Evolutionary conservation across 2,888 invertebrate genomes (phyloP).

Genomic region (Amiota mariae): DNA sequence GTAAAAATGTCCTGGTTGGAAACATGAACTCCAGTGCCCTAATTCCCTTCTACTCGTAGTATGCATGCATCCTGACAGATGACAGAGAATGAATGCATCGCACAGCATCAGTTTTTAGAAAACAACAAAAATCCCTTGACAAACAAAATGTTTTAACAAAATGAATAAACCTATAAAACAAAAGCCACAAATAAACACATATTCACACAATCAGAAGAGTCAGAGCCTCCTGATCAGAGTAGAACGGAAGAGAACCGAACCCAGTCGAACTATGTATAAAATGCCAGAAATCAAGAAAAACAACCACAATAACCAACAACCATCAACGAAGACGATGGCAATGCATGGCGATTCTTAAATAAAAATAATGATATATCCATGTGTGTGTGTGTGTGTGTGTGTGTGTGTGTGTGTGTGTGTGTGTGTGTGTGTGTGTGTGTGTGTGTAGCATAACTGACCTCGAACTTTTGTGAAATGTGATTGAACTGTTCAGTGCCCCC

Average conservation of each 20-base stretch:
- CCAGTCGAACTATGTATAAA: not conserved
- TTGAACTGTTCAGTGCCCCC: slow-evolving; percentile 59
- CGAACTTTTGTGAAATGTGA: slow-evolving; percentile 71
- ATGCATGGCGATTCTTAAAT: slow-evolving; percentile 9
- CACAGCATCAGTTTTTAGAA: no score
- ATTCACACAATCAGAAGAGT: no score
- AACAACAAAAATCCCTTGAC: not conserved
- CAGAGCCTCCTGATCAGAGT: not conserved
- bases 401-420: not conserved
- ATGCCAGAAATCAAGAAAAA: not conserved
- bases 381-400: not conserved
- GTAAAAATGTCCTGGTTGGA: not conserved
- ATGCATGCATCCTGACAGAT: slow-evolving; percentile 4
- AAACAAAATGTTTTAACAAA: no score
- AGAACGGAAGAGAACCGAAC: not conserved
- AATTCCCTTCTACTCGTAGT: not conserved
- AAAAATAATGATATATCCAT: not conserved
- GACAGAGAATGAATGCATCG: not conserved
- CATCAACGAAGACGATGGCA: not conserved
- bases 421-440: no score
- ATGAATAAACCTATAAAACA: no score
- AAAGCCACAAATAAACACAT: no score
- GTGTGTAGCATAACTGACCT: slow-evolving; percentile 68
- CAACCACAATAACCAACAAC: not conserved
- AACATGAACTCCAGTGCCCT: slow-evolving; percentile 17